phyloP scores from a whole-genome alignment of 2,797 vertebrate genomes.

The Alosa sapidissima region DNA sequence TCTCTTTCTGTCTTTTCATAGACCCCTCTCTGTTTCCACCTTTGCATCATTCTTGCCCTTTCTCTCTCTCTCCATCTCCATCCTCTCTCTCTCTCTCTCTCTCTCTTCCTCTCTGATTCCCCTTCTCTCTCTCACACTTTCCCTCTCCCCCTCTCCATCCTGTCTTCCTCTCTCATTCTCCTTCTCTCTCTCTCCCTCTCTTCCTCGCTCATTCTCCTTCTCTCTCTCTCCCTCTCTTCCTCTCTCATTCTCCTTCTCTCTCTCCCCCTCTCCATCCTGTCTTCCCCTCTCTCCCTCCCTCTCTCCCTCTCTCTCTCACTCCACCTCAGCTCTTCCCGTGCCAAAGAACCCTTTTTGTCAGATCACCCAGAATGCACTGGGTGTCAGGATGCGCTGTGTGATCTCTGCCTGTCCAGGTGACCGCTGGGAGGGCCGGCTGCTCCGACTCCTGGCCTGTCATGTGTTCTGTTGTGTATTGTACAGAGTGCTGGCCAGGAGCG shows the following conservation, averaged over 20 bases:
- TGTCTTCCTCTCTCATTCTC: neutral
- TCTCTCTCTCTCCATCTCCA: too few species aligned
- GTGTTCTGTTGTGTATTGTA: neutral
- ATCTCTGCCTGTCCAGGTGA: neutral
- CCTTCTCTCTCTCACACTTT: neutral
- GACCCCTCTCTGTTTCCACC: too few species aligned
- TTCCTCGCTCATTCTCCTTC: neutral
- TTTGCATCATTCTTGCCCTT: too few species aligned
- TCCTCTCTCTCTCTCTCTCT: neutral
- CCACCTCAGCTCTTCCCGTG: neutral
- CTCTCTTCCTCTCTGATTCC: too few species aligned
- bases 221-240: neutral
- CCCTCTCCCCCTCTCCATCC: neutral
- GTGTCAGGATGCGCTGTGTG: neutral
- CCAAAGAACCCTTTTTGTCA: neutral
- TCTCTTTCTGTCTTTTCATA: neutral
- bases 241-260: neutral
- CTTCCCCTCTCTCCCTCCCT: neutral
- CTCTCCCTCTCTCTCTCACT: neutral
- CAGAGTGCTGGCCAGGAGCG: conserved; percentile 3
- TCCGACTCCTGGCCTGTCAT: neutral
- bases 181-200: neutral
- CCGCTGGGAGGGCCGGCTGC: neutral
- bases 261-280: neutral
- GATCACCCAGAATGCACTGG: neutral